Evolutionary conservation across 2,113 vertebrate species (phyloP).

Genomic region (Hemicordylus capensis): DNA sequence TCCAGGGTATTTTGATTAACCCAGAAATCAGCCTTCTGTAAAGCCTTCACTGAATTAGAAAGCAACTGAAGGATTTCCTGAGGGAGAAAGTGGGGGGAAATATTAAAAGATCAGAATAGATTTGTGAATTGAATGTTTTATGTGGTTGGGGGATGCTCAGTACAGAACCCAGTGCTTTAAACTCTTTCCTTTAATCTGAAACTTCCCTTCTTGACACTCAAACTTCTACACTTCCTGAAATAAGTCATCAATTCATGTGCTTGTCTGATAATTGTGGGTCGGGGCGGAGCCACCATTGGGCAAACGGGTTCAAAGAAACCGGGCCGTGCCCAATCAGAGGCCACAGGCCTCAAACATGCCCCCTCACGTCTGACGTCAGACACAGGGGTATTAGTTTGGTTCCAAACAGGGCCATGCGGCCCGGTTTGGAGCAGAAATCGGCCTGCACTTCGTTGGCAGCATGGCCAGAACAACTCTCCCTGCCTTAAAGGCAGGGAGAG

Average conservation of each 20-base stretch:
- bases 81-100: constrained; percentile 1
- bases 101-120: background rate
- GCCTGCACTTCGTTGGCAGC: too few relatives aligned
- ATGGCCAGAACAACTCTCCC: too few relatives aligned
- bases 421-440: too few relatives aligned
- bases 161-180: constrained; percentile 24
- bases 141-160: background rate
- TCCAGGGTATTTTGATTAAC: constrained; percentile 1
- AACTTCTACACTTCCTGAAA: constrained; percentile 55
- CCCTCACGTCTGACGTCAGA: too few relatives aligned
- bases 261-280: constrained; percentile 34
- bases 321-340: too few relatives aligned
- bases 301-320: too few relatives aligned
- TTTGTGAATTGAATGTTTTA: background rate
- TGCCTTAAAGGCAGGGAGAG: too few relatives aligned
- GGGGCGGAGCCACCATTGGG: too few relatives aligned
- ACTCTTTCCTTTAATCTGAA: constrained; percentile 30
- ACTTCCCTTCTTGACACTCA: constrained; percentile 51
- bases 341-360: too few relatives aligned
- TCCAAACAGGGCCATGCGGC: too few relatives aligned
- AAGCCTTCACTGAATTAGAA: background rate
- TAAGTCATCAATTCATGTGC: constrained; percentile 46
- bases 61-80: constrained; percentile 1
- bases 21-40: constrained; percentile 11
- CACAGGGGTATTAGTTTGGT: too few relatives aligned